A percentile compares a stretch with the other conserved stretches of the same genome.
These are phyloP conservation scores for Thereva unica DNA, from an alignment of 2,888 invertebrate genomes.

Conservation along the genomic window DNA sequence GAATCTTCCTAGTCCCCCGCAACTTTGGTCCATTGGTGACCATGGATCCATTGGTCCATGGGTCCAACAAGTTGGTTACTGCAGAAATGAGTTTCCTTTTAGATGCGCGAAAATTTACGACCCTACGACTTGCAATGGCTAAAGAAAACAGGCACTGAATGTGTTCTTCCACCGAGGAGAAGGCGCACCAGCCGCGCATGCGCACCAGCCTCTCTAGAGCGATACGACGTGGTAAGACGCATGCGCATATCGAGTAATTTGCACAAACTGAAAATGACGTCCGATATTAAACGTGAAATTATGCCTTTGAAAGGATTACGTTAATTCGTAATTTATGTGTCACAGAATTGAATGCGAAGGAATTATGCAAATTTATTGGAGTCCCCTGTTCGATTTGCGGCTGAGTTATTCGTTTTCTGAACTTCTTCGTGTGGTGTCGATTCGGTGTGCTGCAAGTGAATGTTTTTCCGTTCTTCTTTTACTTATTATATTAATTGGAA, in stretches of 20 bases:
- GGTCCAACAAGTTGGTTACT: no score
- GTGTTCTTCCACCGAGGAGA: no score
- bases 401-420: slow-evolving; percentile 40
- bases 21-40: no score
- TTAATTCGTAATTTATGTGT: slow-evolving; percentile 60
- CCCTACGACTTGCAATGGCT: not conserved
- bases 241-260: slow-evolving; percentile 43
- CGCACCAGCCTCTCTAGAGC: slow-evolving; percentile 7
- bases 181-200: not conserved
- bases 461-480: no score
- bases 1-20: not conserved
- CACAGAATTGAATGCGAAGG: slow-evolving; percentile 59
- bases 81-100: slow-evolving; percentile 30
- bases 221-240: slow-evolving; percentile 23
- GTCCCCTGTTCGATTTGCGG: slow-evolving; percentile 39
- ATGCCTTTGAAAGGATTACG: slow-evolving; percentile 53
- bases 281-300: slow-evolving; percentile 46
- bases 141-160: not conserved
- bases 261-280: slow-evolving; percentile 47
- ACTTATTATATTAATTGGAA: no score
- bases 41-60: no score
- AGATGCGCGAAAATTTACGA: slow-evolving; percentile 30
- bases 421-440: slow-evolving; percentile 8
- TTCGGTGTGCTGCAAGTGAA: not conserved
- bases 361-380: slow-evolving; percentile 59